Percentiles rank a stretch among this genome's conserved stretches.
Evolutionary conservation across 2,113 vertebrate species (phyloP).

Genomic region (Damaliscus lunatus): DNA sequence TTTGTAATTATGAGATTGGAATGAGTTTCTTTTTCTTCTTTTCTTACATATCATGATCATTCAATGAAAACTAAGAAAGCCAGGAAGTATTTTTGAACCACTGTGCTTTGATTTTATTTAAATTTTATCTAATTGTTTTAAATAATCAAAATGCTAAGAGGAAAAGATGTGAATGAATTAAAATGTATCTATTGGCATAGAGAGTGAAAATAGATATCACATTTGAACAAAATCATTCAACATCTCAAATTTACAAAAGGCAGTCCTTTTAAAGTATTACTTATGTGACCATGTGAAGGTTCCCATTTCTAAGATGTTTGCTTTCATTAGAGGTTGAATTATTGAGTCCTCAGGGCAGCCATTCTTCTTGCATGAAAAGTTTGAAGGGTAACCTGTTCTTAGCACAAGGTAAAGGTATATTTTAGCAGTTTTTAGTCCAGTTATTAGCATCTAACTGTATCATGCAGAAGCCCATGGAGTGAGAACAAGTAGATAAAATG

Average conservation of each 20-base stretch:
- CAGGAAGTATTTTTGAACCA: background rate
- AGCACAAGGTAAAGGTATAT: background rate
- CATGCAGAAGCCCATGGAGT: background rate
- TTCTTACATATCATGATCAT: background rate
- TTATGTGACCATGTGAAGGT: background rate
- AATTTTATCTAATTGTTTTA: background rate
- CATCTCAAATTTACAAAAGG: background rate
- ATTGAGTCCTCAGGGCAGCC: background rate
- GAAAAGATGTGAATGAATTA: background rate
- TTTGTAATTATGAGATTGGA: background rate
- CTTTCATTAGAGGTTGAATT: background rate
- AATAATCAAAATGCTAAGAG: background rate
- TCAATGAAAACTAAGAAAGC: background rate
- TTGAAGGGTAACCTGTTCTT: background rate
- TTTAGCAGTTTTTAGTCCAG: background rate
- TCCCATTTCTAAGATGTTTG: background rate
- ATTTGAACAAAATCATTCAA: background rate
- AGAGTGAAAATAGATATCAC: background rate
- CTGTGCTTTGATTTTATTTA: background rate
- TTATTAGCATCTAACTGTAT: background rate
- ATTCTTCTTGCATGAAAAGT: background rate
- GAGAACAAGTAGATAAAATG: background rate
- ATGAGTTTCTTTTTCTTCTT: background rate
- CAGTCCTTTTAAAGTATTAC: background rate
- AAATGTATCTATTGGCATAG: background rate